Percentiles rank a stretch among this genome's conserved stretches.
These are phyloP conservation scores for Anas platyrhynchos DNA, from an alignment of 2,113 vertebrate species.

Conservation along the genomic window DNA sequence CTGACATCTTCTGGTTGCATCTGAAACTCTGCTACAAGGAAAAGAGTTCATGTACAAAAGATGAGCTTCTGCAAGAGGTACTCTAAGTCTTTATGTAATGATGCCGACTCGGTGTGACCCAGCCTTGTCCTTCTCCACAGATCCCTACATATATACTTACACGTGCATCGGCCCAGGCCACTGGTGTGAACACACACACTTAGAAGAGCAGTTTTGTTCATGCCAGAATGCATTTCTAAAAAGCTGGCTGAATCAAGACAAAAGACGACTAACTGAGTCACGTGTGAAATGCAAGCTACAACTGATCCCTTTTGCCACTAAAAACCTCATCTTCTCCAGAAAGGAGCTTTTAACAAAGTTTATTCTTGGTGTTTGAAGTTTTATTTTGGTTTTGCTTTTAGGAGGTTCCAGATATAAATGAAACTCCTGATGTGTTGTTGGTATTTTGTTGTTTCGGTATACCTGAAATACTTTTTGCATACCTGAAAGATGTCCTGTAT, in stretches of 20 bases:
- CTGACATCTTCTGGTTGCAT: slow-evolving; percentile 73
- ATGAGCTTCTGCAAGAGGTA: neutral
- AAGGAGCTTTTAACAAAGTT: neutral
- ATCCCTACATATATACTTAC: neutral
- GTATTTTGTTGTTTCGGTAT: neutral
- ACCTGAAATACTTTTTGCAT: neutral
- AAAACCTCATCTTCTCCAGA: neutral
- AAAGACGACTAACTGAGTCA: neutral
- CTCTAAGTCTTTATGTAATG: too few relatives aligned
- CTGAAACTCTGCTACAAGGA: neutral
- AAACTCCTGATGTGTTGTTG: neutral
- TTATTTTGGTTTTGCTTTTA: neutral
- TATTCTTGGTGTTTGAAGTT: neutral
- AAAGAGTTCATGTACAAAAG: neutral
- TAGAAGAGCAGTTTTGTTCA: neutral
- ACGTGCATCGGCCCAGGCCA: rapidly evolving
- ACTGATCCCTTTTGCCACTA: neutral
- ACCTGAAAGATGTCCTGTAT: neutral
- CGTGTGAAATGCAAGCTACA: neutral
- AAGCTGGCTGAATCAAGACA: neutral
- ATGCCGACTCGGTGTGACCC: neutral
- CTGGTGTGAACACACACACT: neutral
- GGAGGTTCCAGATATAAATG: neutral
- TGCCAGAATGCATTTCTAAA: neutral
- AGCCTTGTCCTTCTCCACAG: neutral